Evolutionary conservation across 2,113 vertebrate genomes (phyloP), one percentile per base, ranked within the genome.

Genomic region (Poeciliopsis occidentalis): DNA sequence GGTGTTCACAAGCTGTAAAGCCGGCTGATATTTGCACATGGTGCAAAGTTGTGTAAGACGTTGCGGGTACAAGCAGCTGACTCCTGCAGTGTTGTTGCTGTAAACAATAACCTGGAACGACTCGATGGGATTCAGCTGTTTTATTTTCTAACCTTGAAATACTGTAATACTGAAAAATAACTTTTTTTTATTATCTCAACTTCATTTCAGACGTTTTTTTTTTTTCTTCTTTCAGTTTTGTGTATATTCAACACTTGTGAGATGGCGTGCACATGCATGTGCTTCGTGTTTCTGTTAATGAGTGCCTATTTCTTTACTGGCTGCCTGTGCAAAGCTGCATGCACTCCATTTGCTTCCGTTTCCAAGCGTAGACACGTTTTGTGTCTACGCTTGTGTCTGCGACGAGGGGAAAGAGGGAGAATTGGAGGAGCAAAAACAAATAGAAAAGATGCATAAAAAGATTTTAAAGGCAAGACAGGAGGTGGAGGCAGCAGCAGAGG

Each of bases 261-360:
- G 24, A 22, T 5, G 13, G 44, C 8, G 51, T 54, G 17, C 8
- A 54, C 24, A 64, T 65, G 71, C 51, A 57, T 22, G 30, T 73
- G 75, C 19, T 70, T 47, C 57, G n/a, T 80, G 62, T 70, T 76
- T 74, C 19, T 67, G 78, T 85, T 80, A 83, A 81, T 80, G 72
- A 85, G 71, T 41, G 4, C 75, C 74, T 79, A 78, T 88, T 88
- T 87, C 79, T 75, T 82, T 80, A 87, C 84, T 80, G 82, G 70
- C 69, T 77, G 84, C 62, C 67, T 75, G 75, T 85, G 64, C 63
- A 51, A 72, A 67, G 63, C 66, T 66, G 60, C 31, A 76, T 72
- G 80, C n/a, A 34, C 76, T 85, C 71, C 76, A 64, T 65, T 37
- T 54, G 78, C 71, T 37, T 75, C 73, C 54, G 66, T 8, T 26